Evolutionary conservation across 2,888 invertebrate genomes (phyloP).

Genomic region (Cantharis rustica): DNA sequence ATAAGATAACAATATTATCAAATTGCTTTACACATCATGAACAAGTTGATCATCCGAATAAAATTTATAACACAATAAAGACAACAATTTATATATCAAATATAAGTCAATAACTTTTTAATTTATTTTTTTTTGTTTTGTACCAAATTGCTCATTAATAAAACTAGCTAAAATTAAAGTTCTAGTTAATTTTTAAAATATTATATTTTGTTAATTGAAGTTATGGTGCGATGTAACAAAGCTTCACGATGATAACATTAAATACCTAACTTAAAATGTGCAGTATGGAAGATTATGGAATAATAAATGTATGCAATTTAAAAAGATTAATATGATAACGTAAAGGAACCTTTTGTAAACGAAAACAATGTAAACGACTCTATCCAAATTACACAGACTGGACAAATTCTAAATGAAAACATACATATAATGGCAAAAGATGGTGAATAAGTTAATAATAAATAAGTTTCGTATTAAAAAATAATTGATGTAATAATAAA

Average conservation of each 20-base stretch:
- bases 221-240: background rate
- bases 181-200: background rate
- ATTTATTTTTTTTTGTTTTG: background rate
- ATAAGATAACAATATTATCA: background rate
- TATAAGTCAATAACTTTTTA: background rate
- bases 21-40: background rate
- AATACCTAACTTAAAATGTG: background rate
- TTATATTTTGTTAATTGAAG: background rate
- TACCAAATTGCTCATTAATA: background rate
- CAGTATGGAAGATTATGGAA: background rate
- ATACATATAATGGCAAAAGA: background rate
- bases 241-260: background rate
- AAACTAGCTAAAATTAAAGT: background rate
- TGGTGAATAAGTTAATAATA: background rate
- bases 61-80: background rate
- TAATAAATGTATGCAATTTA: background rate
- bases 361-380: background rate
- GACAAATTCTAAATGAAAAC: background rate
- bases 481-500: background rate
- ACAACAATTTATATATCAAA: background rate
- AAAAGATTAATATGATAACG: background rate
- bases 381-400: background rate
- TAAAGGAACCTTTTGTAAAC: background rate
- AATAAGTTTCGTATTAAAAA: background rate
- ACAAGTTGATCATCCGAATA: background rate